phyloP scores from a whole-genome alignment of 92 coral and sea anemone species.

The Virgularia gustaviana region DNA sequence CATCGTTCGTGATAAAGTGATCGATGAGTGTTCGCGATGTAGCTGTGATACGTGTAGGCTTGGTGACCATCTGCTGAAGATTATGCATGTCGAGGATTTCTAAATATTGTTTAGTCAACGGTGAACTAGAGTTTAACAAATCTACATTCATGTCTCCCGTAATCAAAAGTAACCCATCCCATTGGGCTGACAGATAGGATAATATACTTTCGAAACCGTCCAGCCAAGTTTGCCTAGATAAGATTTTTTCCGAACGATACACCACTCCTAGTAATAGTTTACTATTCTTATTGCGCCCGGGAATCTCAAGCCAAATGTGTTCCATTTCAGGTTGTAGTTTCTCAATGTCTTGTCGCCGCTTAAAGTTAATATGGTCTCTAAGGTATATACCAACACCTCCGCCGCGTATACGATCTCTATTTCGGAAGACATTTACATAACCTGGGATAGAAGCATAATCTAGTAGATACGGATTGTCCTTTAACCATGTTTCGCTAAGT shows the following conservation, averaged over 20 bases:
- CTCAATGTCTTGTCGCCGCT: conserved; percentile 26
- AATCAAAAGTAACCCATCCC: conserved; percentile 14
- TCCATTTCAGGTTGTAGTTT: conserved; percentile 15
- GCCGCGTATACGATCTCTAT: conserved; percentile 11
- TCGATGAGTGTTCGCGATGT: conserved; percentile 28
- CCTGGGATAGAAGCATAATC: conserved; percentile 29
- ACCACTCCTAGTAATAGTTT: conserved; percentile 8
- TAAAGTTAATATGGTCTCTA: conserved; percentile 12
- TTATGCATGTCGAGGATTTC: conserved; percentile 7
- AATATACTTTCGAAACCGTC: background rate
- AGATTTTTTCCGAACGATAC: background rate
- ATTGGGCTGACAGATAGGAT: background rate
- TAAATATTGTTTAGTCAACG: conserved; percentile 5
- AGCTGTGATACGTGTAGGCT: conserved; percentile 33
- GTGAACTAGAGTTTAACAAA: background rate
- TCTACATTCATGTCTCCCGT: conserved; percentile 12
- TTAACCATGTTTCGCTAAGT: conserved; percentile 25
- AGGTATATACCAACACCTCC: conserved; percentile 18
- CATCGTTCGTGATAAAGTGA: conserved; percentile 31
- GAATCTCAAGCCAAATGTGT: conserved; percentile 17
- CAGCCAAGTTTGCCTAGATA: background rate
- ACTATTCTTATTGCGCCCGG: background rate
- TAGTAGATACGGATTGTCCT: conserved; percentile 14
- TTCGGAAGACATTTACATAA: conserved; percentile 2
- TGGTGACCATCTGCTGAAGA: conserved; percentile 24